These are phyloP conservation scores for Caerostris extrusa DNA, from an alignment of 1,140 invertebrate species.

Conservation along the genomic window DNA sequence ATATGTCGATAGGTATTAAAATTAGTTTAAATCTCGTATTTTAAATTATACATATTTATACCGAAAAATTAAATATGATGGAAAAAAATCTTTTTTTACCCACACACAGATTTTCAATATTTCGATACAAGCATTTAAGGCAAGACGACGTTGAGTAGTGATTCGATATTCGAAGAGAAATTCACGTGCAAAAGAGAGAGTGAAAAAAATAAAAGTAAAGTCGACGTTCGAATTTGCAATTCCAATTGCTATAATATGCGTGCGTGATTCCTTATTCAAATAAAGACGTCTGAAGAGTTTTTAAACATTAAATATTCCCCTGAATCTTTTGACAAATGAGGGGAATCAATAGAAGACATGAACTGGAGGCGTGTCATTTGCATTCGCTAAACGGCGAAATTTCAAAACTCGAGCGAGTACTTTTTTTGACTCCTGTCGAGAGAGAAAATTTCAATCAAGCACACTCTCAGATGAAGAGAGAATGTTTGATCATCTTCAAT, in stretches of 20 bases:
- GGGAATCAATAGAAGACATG: neutral
- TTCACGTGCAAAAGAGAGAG: neutral
- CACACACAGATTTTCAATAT: no score
- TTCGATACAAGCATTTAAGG: no score
- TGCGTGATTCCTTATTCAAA: neutral
- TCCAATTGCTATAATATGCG: neutral
- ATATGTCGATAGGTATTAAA: no score
- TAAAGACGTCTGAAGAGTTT: neutral
- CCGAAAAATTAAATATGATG: no score
- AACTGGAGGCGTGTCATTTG: neutral
- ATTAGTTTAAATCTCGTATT: no score
- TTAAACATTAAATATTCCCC: neutral
- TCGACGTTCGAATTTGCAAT: neutral
- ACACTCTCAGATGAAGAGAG: neutral
- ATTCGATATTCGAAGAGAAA: neutral
- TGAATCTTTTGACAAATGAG: neutral
- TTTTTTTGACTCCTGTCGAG: neutral
- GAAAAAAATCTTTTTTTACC: no score
- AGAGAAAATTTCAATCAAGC: neutral
- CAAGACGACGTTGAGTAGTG: neutral
- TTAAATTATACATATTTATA: no score
- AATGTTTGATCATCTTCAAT: neutral
- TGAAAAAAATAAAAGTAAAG: neutral
- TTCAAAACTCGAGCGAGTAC: neutral
- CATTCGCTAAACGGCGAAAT: neutral